Evolutionary conservation across 2,888 invertebrate species (phyloP), one percentile per base, ranked within the genome.

Genomic region (Synanthedon tipuliformis): DNA sequence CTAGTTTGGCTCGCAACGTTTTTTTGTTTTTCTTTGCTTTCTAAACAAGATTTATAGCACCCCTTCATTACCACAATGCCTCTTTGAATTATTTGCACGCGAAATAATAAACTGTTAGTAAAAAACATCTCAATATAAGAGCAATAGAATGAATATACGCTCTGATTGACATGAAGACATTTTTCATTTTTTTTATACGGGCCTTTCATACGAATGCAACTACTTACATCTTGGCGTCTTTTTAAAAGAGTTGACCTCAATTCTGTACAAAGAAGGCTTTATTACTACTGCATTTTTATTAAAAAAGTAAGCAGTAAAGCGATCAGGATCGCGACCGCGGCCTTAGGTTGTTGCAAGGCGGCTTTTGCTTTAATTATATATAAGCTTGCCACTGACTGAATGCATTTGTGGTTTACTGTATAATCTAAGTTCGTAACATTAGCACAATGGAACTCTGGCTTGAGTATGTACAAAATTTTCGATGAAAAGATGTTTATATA

Each of bases 391-490:
- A 45, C 45, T 15, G 13, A 15, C 45, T 45, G 12, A 45, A 45
- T 45, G 45, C 45, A 15, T 45, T 45, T 12, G 45, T 45, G 45
- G 45, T n/a, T 13, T 34, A 34, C 34, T 10, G 10, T 34, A 34
- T 34, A 34, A 34, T 34, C 34, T 45, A 45, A 45, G 45, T 45
- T 15, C 45, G 15, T 45, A 23, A 64, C 64, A 66, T n/a, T 64
- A 67, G 65, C 68, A 75, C 72, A 76, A 75, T 71, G 70, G 71
- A 64, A 62, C 59, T 23, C 23, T 63, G 61, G 64, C 67, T 64
- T 68, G 64, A 69, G 69, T 74, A 71, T 76, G 77, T 72, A 76
- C 63, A 70, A 64, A 59, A 63, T 63, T 64, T 63, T 71, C 64
- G 2, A 34, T 34, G 34, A 34, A 34, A 7, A 34, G 2, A 7